Conservation (phyloP, 92 coral and sea anemone species). For the Porites evermanni region DNA sequence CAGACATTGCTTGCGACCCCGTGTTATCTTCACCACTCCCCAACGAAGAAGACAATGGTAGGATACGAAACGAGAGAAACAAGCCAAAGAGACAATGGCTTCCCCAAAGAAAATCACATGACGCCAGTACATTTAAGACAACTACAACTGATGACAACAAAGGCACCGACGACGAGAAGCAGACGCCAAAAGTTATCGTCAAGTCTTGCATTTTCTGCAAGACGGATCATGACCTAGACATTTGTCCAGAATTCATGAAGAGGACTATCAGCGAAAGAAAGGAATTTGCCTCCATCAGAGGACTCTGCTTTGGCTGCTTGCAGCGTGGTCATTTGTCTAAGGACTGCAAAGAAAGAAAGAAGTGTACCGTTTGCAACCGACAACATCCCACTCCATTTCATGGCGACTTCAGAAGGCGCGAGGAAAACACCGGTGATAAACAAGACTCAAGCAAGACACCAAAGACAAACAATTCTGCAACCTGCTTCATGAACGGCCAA, state of each 20-base stretch:
- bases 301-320: constrained; percentile 68
- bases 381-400: constrained; percentile 56
- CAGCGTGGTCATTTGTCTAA: constrained; percentile 56
- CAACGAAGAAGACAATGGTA: constrained; percentile 21
- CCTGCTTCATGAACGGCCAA: constrained; percentile 30
- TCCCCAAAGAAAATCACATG: neutral
- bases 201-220: constrained; percentile 13
- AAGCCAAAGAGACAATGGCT: too few relatives aligned
- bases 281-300: constrained; percentile 36
- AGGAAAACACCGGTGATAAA: neutral
- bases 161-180: neutral
- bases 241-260: constrained; percentile 49
- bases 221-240: constrained; percentile 40
- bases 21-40: constrained; percentile 24
- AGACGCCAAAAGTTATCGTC: too few relatives aligned
- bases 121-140: neutral
- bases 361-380: constrained; percentile 36
- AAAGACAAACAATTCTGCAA: constrained; percentile 9
- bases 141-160: neutral
- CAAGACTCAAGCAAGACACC: neutral
- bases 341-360: constrained; percentile 34
- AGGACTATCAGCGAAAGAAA: constrained; percentile 45
- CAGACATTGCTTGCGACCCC: constrained; percentile 70
- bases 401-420: constrained; percentile 37
- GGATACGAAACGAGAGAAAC: too few relatives aligned